These are phyloP conservation scores for Pitangus sulphuratus DNA, from an alignment of 2,797 vertebrate genomes.

Conservation along the genomic window DNA sequence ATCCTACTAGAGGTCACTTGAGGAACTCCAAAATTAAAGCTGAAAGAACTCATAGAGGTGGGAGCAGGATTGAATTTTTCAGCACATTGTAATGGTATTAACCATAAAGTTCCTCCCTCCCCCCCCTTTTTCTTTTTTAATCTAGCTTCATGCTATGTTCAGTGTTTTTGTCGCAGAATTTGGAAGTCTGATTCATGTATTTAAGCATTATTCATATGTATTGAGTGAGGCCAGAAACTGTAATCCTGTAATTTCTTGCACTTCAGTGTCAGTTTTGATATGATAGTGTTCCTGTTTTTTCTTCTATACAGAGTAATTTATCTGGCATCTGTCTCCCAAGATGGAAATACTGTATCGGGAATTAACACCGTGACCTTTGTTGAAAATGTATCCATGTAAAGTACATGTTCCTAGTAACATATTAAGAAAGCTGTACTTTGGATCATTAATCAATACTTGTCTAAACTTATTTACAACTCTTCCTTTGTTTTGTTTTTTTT, in stretches of 20 bases:
- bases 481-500: background rate
- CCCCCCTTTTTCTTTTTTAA: fast-evolving
- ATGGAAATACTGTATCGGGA: background rate
- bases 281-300: background rate
- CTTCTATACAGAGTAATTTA: background rate
- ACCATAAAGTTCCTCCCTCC: background rate
- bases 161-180: background rate
- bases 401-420: background rate
- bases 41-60: background rate
- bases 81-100: background rate
- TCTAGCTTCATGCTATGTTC: background rate
- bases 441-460: background rate
- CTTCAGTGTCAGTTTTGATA: background rate
- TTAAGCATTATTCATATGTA: background rate
- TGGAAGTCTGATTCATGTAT: background rate
- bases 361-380: background rate
- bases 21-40: background rate
- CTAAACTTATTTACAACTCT: background rate
- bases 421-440: background rate
- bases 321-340: background rate
- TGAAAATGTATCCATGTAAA: background rate
- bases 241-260: background rate
- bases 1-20: background rate
- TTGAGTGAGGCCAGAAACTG: background rate
- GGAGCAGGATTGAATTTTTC: background rate